Evolutionary conservation across 2,113 vertebrate genomes (phyloP), one percentile per base, ranked within the genome.

Genomic region (Ammospiza caudacuta): DNA sequence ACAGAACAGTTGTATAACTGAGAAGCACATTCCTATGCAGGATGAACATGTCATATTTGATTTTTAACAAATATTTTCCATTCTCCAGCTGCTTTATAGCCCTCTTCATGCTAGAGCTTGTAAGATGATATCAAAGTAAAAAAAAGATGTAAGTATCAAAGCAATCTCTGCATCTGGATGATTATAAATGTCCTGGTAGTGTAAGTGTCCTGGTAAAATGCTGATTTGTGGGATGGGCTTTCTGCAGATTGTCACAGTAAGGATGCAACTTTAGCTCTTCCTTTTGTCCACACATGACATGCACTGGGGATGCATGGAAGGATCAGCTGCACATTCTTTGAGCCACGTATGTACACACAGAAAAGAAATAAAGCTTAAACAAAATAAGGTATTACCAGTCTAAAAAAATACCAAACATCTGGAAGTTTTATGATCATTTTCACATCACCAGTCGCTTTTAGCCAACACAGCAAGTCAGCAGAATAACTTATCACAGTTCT

Each of bases 31-130:
- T 96, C 94, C 90, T 94, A 57, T 33, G 44, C 41, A 78, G 41
- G 58, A 96, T 93, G 90, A 88, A 95, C 88, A 94, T 52, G 90
- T 95, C 94, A 52, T 39, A 94, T 93, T 94, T 83, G 91, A 95
- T 97, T 95, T 95, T 95, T 75, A 94, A 64, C 81, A 83, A 49
- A 4, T 94, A 89, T 75, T 92, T 96, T 94, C 94, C 88, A 49
- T 81, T 90, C 73, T 94, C 85, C 93, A 94, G 61, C 80, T 96
- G 87, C 76, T 89, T 77, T 83, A 82, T 4, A 73, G 55, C 49
- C 66, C 46, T 70, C n/a, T 89, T 83, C 82, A 84, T 61, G 91
- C 44, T 82, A 91, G 28, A 87, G 62, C 83, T 75, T 92, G 52
- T 61, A 86, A 79, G 46, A 47, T 19, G 21, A 43, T n/a, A 37